Evolutionary conservation across 1,140 invertebrate genomes (phyloP).

Genomic region (Melanaphis sacchari): DNA sequence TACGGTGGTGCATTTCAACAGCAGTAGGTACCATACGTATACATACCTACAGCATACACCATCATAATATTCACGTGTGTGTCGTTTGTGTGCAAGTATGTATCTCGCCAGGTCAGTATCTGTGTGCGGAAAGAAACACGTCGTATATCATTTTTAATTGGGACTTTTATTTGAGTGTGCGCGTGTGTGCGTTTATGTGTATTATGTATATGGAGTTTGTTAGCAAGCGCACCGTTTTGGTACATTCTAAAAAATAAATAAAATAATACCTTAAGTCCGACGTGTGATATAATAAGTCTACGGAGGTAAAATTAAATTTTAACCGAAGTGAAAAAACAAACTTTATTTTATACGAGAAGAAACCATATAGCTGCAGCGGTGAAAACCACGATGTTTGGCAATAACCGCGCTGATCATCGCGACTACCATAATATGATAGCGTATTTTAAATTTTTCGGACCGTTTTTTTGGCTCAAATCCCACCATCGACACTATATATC

Average conservation of each 20-base stretch:
- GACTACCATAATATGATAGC: slow-evolving; percentile 16
- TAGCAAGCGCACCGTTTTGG: background rate
- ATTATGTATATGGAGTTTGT: background rate
- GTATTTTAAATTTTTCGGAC: slow-evolving; percentile 25
- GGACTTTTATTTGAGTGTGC: background rate
- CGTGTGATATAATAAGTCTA: background rate
- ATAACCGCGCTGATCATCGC: background rate
- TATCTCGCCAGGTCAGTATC: background rate
- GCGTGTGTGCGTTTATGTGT: background rate
- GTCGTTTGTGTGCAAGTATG: background rate
- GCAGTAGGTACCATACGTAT: background rate
- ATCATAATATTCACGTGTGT: background rate
- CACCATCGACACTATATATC: background rate
- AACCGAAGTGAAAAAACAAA: background rate
- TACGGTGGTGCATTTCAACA: background rate
- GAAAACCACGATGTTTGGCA: slow-evolving; percentile 21
- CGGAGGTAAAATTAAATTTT: slow-evolving; percentile 12
- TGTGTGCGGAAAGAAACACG: slow-evolving; percentile 29
- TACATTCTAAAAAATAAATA: background rate
- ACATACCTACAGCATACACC: background rate
- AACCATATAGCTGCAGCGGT: background rate
- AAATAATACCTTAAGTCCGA: background rate
- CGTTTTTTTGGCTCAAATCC: background rate
- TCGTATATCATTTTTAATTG: slow-evolving; percentile 58
- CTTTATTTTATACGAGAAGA: background rate